Evolutionary conservation across 1,140 invertebrate genomes (phyloP), one percentile per base, ranked within the genome.

Genomic region (Ceratina australensis): DNA sequence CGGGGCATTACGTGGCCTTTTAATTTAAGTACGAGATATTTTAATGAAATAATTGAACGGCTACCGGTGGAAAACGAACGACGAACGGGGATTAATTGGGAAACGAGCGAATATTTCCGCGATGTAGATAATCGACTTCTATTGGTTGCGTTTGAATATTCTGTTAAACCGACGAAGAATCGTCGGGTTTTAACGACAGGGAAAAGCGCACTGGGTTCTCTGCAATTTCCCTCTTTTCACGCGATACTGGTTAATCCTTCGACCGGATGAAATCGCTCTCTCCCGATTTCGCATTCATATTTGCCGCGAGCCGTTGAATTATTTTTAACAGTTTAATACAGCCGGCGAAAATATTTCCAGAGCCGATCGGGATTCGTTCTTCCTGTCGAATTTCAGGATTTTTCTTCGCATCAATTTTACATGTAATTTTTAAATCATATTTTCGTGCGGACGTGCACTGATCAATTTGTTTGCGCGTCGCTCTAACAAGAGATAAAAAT

Each of bases 121-220:
- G 13, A 5, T 18, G 28, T 2, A n/a, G 28, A 56, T 22, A 50
- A 33, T 33, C 24, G 3, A 12, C 8, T n/a, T 8, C 2, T 33
- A 12, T 67, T 20, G 16, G 49, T 10, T 54, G 16, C 18, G 15
- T 75, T 75, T 50, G 15, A 68, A 76, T 60, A 68, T 76, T 76
- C 64, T 22, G 59, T 76, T 50, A 68, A 49, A 49, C 42, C 22
- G 2, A 28, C 13, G 33, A 59, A 22, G 54, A 59, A 52, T 50
- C 64, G 26, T 49, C 64, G 26, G n/a, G 20, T 1, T 47, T 66
- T 0, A 4, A 3, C 15, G 10, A 33, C 18, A 57, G 15, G 13
- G 20, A 13, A 18, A 13, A 0, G 10, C n/a, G n/a, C 18, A 4
- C 4, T 5, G 8, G 28, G n/a, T 65, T 18, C n/a, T 20, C n/a